Evolutionary conservation across 2,888 invertebrate genomes (phyloP).

Genomic region (Neoitamus cyanurus): DNA sequence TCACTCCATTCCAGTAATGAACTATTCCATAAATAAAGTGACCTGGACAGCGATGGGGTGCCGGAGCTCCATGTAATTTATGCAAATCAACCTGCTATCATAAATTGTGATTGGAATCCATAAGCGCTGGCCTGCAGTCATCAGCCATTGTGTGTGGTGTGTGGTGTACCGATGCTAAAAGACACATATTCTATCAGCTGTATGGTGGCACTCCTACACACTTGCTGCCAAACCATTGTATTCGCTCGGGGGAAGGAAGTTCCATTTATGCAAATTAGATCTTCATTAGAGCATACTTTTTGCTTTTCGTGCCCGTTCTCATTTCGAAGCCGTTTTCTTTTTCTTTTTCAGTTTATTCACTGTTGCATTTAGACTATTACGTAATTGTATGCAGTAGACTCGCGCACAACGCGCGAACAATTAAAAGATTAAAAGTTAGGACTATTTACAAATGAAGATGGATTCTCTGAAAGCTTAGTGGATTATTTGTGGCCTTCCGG

Average conservation of each 20-base stretch:
- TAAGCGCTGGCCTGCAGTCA: neutral
- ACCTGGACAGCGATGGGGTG: neutral
- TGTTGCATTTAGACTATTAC: neutral
- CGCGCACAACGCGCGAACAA: neutral
- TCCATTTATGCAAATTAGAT: constrained; percentile 50
- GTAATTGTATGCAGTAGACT: neutral
- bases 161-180: neutral
- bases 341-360: neutral
- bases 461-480: neutral
- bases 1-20: neutral
- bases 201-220: constrained; percentile 22
- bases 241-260: constrained; percentile 48
- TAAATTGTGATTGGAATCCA: constrained; percentile 25
- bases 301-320: neutral
- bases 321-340: neutral
- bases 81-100: constrained; percentile 27
- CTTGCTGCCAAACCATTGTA: neutral
- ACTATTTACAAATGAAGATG: neutral
- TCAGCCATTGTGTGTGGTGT: neutral
- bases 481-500: neutral
- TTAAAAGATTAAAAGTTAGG: neutral
- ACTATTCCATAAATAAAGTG: neutral
- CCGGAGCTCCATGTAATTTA: neutral
- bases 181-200: neutral
- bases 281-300: constrained; percentile 38